Conservation (phyloP, 2,888 invertebrate genomes). For the Sinohyriopsis cumingii region DNA sequence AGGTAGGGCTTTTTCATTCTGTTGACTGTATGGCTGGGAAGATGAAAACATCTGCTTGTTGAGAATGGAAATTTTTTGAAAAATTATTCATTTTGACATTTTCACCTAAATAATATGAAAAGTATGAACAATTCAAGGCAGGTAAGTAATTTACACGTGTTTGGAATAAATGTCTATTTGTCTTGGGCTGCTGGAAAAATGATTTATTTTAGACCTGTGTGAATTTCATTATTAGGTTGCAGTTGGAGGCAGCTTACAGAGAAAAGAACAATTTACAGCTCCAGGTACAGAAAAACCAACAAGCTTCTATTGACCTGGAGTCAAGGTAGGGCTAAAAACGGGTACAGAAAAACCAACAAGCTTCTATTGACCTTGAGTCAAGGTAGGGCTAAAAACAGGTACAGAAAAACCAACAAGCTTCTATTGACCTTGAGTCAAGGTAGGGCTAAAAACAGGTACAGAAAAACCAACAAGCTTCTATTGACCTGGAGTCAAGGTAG, state of each 20-base stretch:
- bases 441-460: too few species aligned
- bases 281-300: slow-evolving; percentile 57
- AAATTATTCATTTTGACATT: too few species aligned
- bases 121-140: too few species aligned
- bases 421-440: slow-evolving; percentile 63
- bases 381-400: slow-evolving; percentile 44
- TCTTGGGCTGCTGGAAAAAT: too few species aligned
- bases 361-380: slow-evolving; percentile 57
- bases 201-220: too few species aligned
- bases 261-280: slow-evolving; percentile 54
- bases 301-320: slow-evolving; percentile 56
- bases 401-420: slow-evolving; percentile 53
- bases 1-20: too few species aligned
- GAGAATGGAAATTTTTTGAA: too few species aligned
- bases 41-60: too few species aligned
- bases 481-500: slow-evolving; percentile 64
- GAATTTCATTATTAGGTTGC: slow-evolving; percentile 4
- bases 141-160: too few species aligned
- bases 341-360: slow-evolving; percentile 53
- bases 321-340: slow-evolving; percentile 51
- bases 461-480: slow-evolving; percentile 53
- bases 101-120: too few species aligned
- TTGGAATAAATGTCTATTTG: too few species aligned
- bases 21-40: too few species aligned
- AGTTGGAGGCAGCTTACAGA: slow-evolving; percentile 46